Base-by-base conservation (phyloP, 2,888 invertebrate genomes). In the Limnephilus lunatus region DNA sequence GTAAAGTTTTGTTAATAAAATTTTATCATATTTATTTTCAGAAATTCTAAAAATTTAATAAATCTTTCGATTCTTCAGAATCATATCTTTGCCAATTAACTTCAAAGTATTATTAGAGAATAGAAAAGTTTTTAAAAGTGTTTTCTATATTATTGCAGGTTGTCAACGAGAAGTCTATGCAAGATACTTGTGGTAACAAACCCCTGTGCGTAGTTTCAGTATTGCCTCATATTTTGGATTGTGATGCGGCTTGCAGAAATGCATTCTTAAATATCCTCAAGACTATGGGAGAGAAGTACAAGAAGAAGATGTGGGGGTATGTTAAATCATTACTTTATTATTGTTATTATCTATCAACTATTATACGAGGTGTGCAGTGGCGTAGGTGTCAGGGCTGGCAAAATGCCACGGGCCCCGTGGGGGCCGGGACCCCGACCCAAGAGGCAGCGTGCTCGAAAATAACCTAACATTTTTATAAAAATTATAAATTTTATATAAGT, bases 221-320 rank as follows among this genome's bases (percentile, higher is more conserved):
- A 35, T 95, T 99, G 94, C 99, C 99, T 0, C 98, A 99, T 95
- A 99, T 99, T 94, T 97, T 99, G 81, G 99, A 99, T 96, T 99
- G 99, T 95, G 98, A 99, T 95, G 98, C 99, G 0, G 97, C 98
- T 82, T 99, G 99, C 95, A 97, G 99, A 92, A 98, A 98, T 95
- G 96, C 97, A n/a, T 99, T 99, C 95, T 95, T 99, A 89, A 95
- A 97, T 80, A 97, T 97, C 2, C 96, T 99, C 7, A 97, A 96
- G 30, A 96, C 96, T 0, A 96, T 99, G 93, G 98, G 98, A 0
- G 99, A 99, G 92, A 98, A 98, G 95, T 99, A 98, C 96, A 99
- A 99, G 96, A 98, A 98, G 95, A 98, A 99, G 95, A 97, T 97
- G 96, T 99, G 99, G 99, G 99, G 99, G 97, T 98, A 95, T 95